These are phyloP conservation scores for Mycogona germanica DNA, from an alignment of 2,888 invertebrate species.

Conservation along the genomic window DNA sequence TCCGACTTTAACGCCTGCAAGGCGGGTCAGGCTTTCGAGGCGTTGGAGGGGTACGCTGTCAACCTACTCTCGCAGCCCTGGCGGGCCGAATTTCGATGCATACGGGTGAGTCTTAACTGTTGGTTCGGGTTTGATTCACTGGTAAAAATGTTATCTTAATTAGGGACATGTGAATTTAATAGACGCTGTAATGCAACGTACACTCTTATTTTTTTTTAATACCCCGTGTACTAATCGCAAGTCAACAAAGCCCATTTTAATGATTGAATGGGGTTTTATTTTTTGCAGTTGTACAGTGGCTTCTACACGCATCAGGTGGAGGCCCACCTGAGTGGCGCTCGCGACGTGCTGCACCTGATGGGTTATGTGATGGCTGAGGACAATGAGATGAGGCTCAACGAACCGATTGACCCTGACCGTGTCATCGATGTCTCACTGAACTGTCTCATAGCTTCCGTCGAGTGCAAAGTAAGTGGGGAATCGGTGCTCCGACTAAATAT, in stretches of 20 bases:
- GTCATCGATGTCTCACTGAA: slow-evolving; percentile 67
- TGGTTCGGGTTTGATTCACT: not conserved
- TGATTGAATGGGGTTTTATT: not conserved
- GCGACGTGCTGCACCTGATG: slow-evolving; percentile 64
- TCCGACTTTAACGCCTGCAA: slow-evolving; percentile 64
- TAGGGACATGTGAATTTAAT: not conserved
- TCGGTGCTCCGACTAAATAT: too few relatives aligned
- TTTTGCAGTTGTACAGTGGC: slow-evolving; percentile 63
- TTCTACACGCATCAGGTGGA: slow-evolving; percentile 80
- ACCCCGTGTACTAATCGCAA: too few relatives aligned
- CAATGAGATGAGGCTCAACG: slow-evolving; percentile 37
- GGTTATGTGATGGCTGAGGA: slow-evolving; percentile 48
- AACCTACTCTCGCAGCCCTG: slow-evolving; percentile 77
- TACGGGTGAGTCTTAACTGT: slow-evolving; percentile 47
- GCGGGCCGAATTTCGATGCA: slow-evolving; percentile 69
- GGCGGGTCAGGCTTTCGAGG: slow-evolving; percentile 69
- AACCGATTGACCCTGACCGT: slow-evolving; percentile 67
- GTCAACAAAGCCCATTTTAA: not conserved
- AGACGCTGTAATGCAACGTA: not conserved
- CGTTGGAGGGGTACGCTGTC: slow-evolving; percentile 70
- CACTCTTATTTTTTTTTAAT: too few relatives aligned
- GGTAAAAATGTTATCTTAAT: not conserved
- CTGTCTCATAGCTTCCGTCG: slow-evolving; percentile 72
- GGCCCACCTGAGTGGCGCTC: slow-evolving; percentile 62
- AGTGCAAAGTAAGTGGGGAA: slow-evolving; percentile 80